phyloP scores from a whole-genome alignment of 2,888 invertebrate species.

The Tholera decimalis region DNA sequence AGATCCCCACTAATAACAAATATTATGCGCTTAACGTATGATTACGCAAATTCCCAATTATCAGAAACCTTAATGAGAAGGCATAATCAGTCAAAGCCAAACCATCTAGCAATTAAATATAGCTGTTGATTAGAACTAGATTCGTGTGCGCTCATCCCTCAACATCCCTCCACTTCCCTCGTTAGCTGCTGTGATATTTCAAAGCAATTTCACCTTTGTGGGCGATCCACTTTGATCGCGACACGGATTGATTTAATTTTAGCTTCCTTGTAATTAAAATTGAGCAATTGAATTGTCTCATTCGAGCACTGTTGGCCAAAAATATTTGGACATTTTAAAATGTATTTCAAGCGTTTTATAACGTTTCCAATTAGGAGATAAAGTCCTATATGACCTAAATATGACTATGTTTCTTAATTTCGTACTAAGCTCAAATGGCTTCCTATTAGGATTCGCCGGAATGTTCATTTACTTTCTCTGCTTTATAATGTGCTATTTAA shows the following conservation, averaged over 20 bases:
- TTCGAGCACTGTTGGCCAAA: slow-evolving; percentile 63
- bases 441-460: too few species aligned
- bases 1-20: not conserved
- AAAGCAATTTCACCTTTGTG: slow-evolving; percentile 84
- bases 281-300: slow-evolving; percentile 72
- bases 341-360: not conserved
- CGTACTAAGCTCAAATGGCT: too few species aligned
- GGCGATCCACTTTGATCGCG: slow-evolving; percentile 81
- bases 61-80: slow-evolving; percentile 47
- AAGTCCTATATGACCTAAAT: too few species aligned
- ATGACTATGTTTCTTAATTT: too few species aligned
- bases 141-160: slow-evolving; percentile 65
- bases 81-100: slow-evolving; percentile 68
- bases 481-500: too few species aligned
- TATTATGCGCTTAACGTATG: slow-evolving; percentile 13
- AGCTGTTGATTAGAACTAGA: slow-evolving; percentile 72
- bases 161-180: slow-evolving; percentile 63
- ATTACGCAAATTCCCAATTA: slow-evolving; percentile 39
- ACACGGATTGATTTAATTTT: slow-evolving; percentile 80
- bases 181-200: slow-evolving; percentile 77
- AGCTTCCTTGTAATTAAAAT: slow-evolving; percentile 83
- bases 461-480: too few species aligned
- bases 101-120: slow-evolving; percentile 75
- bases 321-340: slow-evolving; percentile 25
- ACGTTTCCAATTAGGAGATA: not conserved